Evolutionary conservation across 2,113 vertebrate species (phyloP).

Genomic region (Psammodynastes pulverulentus): DNA sequence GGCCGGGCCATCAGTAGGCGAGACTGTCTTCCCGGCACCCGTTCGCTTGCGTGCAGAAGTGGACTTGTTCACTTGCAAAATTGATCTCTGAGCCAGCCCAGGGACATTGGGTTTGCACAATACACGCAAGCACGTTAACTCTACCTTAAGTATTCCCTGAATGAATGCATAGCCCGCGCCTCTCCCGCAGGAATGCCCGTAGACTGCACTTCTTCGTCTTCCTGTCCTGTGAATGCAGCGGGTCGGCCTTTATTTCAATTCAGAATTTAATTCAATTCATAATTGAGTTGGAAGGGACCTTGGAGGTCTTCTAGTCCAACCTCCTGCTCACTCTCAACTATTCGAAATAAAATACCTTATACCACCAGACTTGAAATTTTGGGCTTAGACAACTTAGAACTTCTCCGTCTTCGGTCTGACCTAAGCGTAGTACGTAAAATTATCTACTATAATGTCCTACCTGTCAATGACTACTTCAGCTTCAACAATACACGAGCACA

Average conservation of each 20-base stretch:
- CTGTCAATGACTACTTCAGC: no score
- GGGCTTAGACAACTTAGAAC: no score
- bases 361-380: no score
- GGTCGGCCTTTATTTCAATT: neutral
- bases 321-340: no score
- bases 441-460: no score
- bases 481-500: no score
- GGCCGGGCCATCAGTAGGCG: neutral
- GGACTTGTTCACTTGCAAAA: neutral
- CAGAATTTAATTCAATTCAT: no score
- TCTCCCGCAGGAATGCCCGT: neutral
- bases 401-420: no score
- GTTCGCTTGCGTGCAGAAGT: neutral
- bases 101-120: neutral
- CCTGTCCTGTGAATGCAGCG: neutral
- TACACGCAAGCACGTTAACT: neutral
- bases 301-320: neutral
- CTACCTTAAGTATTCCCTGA: neutral
- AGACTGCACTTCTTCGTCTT: neutral
- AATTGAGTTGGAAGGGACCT: neutral
- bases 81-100: neutral
- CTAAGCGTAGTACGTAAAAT: no score
- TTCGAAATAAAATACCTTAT: no score
- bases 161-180: accelerated
- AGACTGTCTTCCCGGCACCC: neutral